Percentiles rank a stretch among this genome's conserved stretches.
Conservation (phyloP, 2,888 invertebrate species). For the Tachina grossa region DNA sequence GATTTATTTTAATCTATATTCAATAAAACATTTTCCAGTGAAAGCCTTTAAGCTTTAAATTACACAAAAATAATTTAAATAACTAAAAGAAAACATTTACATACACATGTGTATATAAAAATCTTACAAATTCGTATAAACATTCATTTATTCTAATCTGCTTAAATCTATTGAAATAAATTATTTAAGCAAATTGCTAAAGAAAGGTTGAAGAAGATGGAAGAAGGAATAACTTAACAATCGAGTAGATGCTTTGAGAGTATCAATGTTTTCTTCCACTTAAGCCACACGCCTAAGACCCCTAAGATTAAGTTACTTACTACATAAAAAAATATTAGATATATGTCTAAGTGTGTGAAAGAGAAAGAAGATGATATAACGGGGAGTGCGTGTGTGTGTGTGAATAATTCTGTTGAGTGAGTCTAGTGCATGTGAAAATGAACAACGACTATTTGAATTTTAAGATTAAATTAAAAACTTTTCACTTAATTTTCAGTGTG, state of each 20-base stretch:
- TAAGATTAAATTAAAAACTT: constrained; percentile 63
- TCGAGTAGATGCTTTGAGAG: not conserved
- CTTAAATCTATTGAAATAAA: constrained; percentile 28
- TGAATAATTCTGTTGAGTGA: not conserved
- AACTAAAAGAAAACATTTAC: no score
- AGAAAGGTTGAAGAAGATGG: not conserved
- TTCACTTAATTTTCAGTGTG: constrained; percentile 57
- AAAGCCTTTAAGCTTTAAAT: constrained; percentile 1
- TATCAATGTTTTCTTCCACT: constrained; percentile 6
- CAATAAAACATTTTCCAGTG: not conserved
- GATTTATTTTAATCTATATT: not conserved
- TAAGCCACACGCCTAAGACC: constrained; percentile 7
- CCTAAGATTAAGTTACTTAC: constrained; percentile 11
- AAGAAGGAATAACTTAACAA: not conserved
- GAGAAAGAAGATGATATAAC: no score
- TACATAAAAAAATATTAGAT: not conserved
- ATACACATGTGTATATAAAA: not conserved
- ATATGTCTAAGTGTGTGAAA: not conserved
- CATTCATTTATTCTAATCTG: constrained; percentile 37
- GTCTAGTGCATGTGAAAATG: not conserved
- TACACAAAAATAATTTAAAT: not conserved
- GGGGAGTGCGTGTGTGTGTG: not conserved
- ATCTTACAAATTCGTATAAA: constrained; percentile 14
- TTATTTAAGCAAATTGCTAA: constrained; percentile 35
- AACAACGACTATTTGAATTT: not conserved